These are phyloP conservation scores for Phyllotreta cruciferae DNA, from an alignment of 2,888 invertebrate genomes.

Conservation along the genomic window DNA sequence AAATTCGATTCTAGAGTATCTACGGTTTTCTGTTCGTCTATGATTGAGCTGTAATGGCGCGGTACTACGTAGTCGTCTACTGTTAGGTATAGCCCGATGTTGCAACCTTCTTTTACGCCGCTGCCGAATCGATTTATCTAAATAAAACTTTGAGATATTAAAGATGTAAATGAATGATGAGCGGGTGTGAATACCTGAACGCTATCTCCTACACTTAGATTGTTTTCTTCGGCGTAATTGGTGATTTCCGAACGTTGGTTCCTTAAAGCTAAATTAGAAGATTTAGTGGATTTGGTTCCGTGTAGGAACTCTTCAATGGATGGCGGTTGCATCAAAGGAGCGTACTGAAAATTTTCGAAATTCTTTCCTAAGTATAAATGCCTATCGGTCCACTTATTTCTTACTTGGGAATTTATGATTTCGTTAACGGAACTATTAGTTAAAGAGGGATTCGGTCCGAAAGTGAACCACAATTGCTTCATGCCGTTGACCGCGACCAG, in stretches of 20 bases:
- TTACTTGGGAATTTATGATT: conserved; percentile 34
- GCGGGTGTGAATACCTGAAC: conserved; percentile 55
- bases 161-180: background rate
- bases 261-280: conserved; percentile 11
- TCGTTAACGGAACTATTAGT: conserved; percentile 45
- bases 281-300: conserved; percentile 16
- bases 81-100: conserved; percentile 58
- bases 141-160: background rate
- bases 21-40: background rate
- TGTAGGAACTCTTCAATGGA: conserved; percentile 53
- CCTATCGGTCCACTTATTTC: conserved; percentile 64
- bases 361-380: conserved; percentile 65
- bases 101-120: conserved; percentile 62
- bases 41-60: conserved; percentile 35
- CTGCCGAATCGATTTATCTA: conserved; percentile 60
- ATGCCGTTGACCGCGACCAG: conserved; percentile 48
- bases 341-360: conserved; percentile 58
- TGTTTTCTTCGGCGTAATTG: conserved; percentile 59
- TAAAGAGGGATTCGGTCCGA: conserved; percentile 49
- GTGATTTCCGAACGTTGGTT: conserved; percentile 24
- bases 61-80: conserved; percentile 49
- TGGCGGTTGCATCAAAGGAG: conserved; percentile 54
- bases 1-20: conserved; percentile 13
- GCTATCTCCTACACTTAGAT: conserved; percentile 88
- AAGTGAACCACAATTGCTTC: conserved; percentile 57